Evolutionary conservation across 2,888 invertebrate genomes (phyloP).

Genomic region (Argyresthia albistria): DNA sequence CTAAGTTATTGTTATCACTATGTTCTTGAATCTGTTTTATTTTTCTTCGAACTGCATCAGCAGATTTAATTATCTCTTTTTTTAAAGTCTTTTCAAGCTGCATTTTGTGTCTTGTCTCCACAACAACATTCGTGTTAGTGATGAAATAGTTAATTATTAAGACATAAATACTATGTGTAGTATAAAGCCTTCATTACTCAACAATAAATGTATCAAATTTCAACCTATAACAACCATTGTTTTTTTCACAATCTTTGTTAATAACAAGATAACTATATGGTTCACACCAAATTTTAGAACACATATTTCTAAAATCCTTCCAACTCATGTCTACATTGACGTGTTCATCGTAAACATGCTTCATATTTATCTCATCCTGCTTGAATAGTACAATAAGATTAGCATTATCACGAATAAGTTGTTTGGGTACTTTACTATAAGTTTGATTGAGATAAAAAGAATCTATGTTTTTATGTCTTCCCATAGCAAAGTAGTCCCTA

Average conservation of each 20-base stretch:
- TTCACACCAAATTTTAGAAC: conserved; percentile 3
- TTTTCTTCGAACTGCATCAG: neutral
- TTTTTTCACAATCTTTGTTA: neutral
- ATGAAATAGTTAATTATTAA: neutral
- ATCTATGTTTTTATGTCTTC: conserved; percentile 7
- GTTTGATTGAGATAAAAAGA: conserved; percentile 9
- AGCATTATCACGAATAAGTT: conserved; percentile 7
- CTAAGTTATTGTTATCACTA: neutral
- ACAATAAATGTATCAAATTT: conserved; percentile 7
- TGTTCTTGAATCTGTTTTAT: neutral
- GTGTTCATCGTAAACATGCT: conserved; percentile 11
- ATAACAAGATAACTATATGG: conserved; percentile 4
- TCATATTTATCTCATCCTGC: conserved; percentile 11
- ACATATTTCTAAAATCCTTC: conserved; percentile 9
- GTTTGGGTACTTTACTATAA: conserved; percentile 7
- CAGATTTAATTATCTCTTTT: neutral
- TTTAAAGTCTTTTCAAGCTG: neutral
- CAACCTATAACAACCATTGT: conserved; percentile 12
- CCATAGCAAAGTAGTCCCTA: conserved; percentile 8
- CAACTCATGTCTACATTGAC: conserved; percentile 13
- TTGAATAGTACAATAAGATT: conserved; percentile 8
- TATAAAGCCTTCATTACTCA: neutral
- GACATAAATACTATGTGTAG: neutral
- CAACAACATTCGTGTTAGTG: no score
- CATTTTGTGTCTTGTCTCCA: neutral